Evolutionary conservation across 2,113 vertebrate genomes (phyloP).

Genomic region (Saiga tatarica): DNA sequence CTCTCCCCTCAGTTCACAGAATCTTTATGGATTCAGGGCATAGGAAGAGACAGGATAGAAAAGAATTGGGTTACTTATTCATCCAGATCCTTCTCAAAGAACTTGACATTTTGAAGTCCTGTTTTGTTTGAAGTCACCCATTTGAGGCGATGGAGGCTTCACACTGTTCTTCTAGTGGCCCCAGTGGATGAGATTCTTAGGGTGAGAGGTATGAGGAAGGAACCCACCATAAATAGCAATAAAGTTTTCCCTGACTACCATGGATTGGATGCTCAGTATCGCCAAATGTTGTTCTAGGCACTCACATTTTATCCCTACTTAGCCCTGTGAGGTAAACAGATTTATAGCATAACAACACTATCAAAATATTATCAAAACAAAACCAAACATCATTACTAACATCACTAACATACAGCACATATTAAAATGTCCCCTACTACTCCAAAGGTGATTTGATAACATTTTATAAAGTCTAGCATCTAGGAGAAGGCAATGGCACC

Average conservation of each 20-base stretch:
- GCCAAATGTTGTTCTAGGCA: background rate
- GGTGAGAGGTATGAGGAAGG: background rate
- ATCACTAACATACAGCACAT: background rate
- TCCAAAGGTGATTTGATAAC: background rate
- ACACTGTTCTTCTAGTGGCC: background rate
- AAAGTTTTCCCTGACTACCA: background rate
- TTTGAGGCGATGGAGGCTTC: background rate
- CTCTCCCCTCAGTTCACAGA: background rate
- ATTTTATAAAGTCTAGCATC: background rate
- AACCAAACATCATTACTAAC: background rate
- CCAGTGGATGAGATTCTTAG: background rate
- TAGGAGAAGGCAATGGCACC: background rate
- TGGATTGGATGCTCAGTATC: background rate
- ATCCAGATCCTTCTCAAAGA: conserved; percentile 7
- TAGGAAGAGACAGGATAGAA: background rate
- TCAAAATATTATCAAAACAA: background rate
- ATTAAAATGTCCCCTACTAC: background rate
- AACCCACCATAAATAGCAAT: background rate
- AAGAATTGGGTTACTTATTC: background rate
- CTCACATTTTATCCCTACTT: background rate
- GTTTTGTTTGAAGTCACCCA: background rate
- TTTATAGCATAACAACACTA: background rate
- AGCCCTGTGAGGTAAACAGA: background rate
- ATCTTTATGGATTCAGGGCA: background rate
- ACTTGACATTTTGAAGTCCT: background rate